A percentile compares a stretch with the other conserved stretches of the same genome.
phyloP scores from a whole-genome alignment of 2,113 vertebrate genomes.

The Corythornis cristatus region DNA sequence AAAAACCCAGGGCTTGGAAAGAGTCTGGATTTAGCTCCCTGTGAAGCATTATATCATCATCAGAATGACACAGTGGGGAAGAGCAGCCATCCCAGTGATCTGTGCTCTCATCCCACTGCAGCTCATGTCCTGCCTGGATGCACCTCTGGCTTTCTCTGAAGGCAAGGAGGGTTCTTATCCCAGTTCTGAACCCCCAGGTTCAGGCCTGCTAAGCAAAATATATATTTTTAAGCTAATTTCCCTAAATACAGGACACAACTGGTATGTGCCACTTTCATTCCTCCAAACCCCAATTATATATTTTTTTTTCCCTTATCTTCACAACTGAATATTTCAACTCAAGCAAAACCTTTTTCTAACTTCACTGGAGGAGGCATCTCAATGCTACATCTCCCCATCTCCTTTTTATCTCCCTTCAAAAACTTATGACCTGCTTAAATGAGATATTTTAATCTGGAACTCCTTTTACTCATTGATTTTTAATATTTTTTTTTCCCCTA shows the following conservation, averaged over 20 bases:
- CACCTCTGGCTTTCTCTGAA: neutral
- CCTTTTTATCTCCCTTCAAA: neutral
- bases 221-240: neutral
- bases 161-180: neutral
- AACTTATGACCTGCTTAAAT: neutral
- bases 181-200: rapidly evolving
- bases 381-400: neutral
- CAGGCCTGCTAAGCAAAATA: neutral
- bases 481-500: neutral
- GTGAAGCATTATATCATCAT: rapidly evolving
- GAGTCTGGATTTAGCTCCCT: neutral
- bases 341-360: neutral
- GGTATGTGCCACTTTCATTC: neutral
- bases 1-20: neutral
- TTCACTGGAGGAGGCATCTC: neutral
- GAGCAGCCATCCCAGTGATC: neutral
- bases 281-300: neutral
- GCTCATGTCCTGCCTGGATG: neutral
- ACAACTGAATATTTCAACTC: neutral
- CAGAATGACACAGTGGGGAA: too few relatives aligned
- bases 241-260: neutral
- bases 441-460: neutral
- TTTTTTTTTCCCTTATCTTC: neutral
- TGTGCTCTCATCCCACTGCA: too few relatives aligned
- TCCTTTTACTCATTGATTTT: neutral